phyloP scores from a whole-genome alignment of 2,113 vertebrate genomes.

The Meriones unguiculatus region DNA sequence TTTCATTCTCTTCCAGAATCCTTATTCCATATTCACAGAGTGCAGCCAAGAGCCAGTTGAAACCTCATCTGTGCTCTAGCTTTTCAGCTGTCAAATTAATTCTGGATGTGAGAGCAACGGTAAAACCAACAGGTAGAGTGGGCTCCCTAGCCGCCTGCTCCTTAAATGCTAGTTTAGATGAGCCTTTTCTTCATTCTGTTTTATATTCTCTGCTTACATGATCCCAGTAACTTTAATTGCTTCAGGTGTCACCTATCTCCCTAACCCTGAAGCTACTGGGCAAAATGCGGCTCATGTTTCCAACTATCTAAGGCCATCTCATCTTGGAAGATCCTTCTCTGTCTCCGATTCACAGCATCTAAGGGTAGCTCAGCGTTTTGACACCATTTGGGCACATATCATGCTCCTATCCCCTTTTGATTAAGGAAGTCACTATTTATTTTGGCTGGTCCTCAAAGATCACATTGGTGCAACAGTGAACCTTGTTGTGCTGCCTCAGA shows the following conservation, averaged over 20 bases:
- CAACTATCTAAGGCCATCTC: not conserved
- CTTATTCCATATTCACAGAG: not conserved
- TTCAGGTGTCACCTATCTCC: not conserved
- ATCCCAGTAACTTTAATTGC: not conserved
- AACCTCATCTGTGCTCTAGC: not conserved
- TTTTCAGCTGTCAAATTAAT: not conserved
- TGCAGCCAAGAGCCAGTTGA: not conserved
- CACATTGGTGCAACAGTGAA: not conserved
- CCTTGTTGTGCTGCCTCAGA: not conserved
- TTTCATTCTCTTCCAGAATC: not conserved
- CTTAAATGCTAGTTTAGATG: not conserved
- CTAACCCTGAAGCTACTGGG: not conserved
- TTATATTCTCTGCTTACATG: not conserved
- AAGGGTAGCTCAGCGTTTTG: not conserved
- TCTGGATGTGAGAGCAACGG: not conserved
- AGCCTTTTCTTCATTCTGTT: not conserved
- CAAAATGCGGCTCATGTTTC: not conserved
- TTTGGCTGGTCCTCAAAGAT: not conserved
- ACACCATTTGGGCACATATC: not conserved
- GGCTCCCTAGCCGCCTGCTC: not conserved
- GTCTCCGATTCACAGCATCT: not conserved
- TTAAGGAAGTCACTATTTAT: not conserved
- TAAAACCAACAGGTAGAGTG: not conserved
- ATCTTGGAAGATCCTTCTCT: not conserved
- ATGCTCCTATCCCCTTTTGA: not conserved